phyloP scores from a whole-genome alignment of 2,113 vertebrate genomes.

The Lathamus discolor region DNA sequence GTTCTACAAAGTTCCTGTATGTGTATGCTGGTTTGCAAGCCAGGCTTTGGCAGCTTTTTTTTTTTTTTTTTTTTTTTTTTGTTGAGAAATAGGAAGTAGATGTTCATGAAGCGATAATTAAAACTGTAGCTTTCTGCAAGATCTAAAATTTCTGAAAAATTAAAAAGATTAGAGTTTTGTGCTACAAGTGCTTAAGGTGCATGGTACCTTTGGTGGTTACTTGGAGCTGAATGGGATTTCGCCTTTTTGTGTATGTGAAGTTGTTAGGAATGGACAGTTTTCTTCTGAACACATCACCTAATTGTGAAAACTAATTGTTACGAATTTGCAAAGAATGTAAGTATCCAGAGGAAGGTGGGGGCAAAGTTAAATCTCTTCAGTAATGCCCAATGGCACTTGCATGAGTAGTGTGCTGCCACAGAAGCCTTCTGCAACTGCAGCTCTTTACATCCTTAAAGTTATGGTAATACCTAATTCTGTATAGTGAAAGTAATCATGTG shows the following conservation, averaged over 20 bases:
- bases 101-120: neutral
- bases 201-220: neutral
- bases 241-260: neutral
- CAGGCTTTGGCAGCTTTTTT: accelerated
- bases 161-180: neutral
- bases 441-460: neutral
- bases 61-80: neutral
- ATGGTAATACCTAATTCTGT: neutral
- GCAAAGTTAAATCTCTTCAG: neutral
- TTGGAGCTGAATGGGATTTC: neutral
- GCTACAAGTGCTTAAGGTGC: neutral
- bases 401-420: neutral
- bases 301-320: neutral
- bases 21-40: neutral
- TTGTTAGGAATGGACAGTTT: neutral
- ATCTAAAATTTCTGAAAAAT: neutral
- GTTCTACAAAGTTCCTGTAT: neutral
- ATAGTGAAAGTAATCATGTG: neutral
- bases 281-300: neutral
- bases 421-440: neutral
- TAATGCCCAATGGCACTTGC: neutral
- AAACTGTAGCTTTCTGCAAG: neutral
- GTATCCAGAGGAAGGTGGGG: neutral
- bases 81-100: neutral
- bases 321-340: neutral